Evolutionary conservation across 2,888 invertebrate genomes (phyloP).

Genomic region (Allolobophora icterica): DNA sequence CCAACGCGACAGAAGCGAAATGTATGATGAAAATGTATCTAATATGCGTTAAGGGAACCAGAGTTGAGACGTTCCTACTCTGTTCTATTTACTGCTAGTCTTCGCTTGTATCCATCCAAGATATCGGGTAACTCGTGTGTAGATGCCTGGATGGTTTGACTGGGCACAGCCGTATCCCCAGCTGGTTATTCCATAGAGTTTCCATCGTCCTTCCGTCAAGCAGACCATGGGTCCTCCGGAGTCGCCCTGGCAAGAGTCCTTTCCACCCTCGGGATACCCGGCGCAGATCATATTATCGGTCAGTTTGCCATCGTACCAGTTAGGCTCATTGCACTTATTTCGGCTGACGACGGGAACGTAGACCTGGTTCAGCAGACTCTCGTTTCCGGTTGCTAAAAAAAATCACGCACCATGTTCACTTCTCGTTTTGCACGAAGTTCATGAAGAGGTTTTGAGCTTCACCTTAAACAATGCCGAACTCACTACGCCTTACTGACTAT

Average conservation of each 20-base stretch:
- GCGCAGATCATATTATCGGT: slow-evolving; percentile 45
- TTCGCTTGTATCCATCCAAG: slow-evolving; percentile 18
- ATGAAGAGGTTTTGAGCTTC: not conserved
- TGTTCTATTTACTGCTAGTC: not conserved
- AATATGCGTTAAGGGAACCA: no score
- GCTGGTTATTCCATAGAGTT: slow-evolving; percentile 57
- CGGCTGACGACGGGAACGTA: slow-evolving; percentile 38
- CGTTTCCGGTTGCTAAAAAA: slow-evolving; percentile 32
- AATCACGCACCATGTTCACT: not conserved
- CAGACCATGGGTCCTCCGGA: slow-evolving; percentile 61
- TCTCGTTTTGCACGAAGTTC: not conserved
- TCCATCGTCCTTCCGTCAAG: slow-evolving; percentile 53
- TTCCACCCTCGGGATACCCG: slow-evolving; percentile 42
- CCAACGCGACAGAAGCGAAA: no score
- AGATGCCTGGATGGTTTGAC: slow-evolving; percentile 59
- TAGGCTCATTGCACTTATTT: slow-evolving; percentile 38
- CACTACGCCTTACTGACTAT: no score
- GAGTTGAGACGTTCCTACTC: no score
- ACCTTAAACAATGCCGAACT: no score
- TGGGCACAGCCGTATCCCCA: slow-evolving; percentile 60
- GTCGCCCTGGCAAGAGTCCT: slow-evolving; percentile 53
- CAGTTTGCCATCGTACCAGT: slow-evolving; percentile 42
- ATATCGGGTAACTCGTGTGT: slow-evolving; percentile 48
- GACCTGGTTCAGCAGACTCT: slow-evolving; percentile 41
- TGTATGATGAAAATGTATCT: no score